Evolutionary conservation across 2,797 vertebrate genomes (phyloP).

Genomic region (Peromyscus melanophrys): DNA sequence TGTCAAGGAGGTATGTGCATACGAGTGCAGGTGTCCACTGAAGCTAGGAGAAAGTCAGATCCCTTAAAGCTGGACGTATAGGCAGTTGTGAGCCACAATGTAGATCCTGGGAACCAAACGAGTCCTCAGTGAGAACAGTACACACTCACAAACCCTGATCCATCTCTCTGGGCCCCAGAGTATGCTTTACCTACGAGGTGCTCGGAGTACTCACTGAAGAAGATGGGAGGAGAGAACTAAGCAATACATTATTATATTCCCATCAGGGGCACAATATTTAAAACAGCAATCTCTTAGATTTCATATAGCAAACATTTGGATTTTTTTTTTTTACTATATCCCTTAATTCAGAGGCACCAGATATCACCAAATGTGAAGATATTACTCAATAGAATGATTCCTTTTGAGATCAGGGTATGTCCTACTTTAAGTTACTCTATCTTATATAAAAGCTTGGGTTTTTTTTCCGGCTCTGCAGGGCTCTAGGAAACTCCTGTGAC

Average conservation of each 20-base stretch:
- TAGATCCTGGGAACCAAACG: not conserved
- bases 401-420: not conserved
- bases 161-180: not conserved
- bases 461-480: too few relatives aligned
- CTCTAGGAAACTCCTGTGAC: not conserved
- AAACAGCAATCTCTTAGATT: not conserved
- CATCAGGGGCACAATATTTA: not conserved
- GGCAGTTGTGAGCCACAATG: not conserved
- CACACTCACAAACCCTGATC: not conserved
- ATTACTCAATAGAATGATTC: not conserved
- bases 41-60: not conserved
- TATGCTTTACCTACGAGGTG: not conserved
- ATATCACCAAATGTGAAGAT: not conserved
- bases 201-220: not conserved
- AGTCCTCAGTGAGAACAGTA: not conserved
- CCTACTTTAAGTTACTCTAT: not conserved
- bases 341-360: not conserved
- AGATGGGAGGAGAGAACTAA: not conserved
- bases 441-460: not conserved
- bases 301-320: not conserved
- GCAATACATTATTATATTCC: not conserved
- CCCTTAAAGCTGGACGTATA: not conserved
- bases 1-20: too few relatives aligned
- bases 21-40: rapidly evolving
- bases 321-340: not conserved